Evolutionary conservation across 1,140 invertebrate species (phyloP).

Genomic region (Riptortus pedestris): DNA sequence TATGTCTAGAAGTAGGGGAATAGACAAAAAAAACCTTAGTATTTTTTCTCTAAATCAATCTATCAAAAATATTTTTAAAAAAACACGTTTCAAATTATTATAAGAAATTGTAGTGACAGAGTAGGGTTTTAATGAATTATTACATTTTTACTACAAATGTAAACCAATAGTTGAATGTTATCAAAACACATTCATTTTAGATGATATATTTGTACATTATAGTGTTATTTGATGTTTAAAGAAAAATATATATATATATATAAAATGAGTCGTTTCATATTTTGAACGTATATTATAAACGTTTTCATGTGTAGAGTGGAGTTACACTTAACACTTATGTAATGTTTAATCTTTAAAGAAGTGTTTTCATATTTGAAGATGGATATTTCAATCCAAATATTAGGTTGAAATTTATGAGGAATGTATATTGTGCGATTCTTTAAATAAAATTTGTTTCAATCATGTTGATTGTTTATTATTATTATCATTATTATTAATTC

Average conservation of each 20-base stretch:
- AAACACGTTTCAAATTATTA: not conserved
- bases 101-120: not conserved
- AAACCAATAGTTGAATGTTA: conserved; percentile 18
- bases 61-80: not conserved
- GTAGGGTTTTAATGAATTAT: not conserved
- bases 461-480: conserved; percentile 15
- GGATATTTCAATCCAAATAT: not conserved
- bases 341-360: conserved; percentile 5
- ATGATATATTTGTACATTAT: conserved; percentile 6
- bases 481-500: conserved; percentile 5
- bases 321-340: conserved; percentile 7
- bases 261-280: conserved; percentile 8
- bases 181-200: conserved; percentile 16
- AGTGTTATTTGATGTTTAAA: conserved; percentile 5
- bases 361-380: not conserved
- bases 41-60: not conserved
- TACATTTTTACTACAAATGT: conserved; percentile 14
- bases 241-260: not conserved
- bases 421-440: conserved; percentile 3
- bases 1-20: not conserved
- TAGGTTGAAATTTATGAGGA: not conserved
- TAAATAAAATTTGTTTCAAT: conserved; percentile 5
- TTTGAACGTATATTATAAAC: conserved; percentile 11
- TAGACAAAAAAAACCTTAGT: not conserved
- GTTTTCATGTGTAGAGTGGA: conserved; percentile 12